Evolutionary conservation across 1,140 invertebrate species (phyloP).

Genomic region (Leptinotarsa defecta): DNA sequence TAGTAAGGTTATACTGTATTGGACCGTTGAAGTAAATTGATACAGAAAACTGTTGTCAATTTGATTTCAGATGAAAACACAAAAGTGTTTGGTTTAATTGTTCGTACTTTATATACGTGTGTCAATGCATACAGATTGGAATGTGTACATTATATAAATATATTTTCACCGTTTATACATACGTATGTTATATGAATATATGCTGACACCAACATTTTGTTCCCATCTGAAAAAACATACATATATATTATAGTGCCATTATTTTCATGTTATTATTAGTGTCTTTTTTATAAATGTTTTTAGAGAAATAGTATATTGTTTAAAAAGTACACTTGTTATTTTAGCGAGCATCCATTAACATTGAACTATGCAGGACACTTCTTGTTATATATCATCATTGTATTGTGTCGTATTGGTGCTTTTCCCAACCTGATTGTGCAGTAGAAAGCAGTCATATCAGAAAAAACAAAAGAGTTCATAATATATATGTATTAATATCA

Average conservation of each 20-base stretch:
- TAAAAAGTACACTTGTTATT: constrained; percentile 57
- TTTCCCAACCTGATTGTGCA: constrained; percentile 44
- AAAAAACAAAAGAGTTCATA: background rate
- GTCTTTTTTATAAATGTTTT: constrained; percentile 56
- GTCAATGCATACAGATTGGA: constrained; percentile 26
- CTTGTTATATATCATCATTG: constrained; percentile 28
- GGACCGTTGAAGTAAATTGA: too few species aligned
- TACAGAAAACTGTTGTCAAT: background rate
- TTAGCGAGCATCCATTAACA: constrained; percentile 54
- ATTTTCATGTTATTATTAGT: constrained; percentile 55
- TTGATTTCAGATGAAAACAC: background rate
- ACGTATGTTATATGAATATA: constrained; percentile 21
- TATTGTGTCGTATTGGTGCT: constrained; percentile 51
- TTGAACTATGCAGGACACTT: constrained; percentile 32
- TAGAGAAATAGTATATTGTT: constrained; percentile 54
- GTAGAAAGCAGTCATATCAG: constrained; percentile 16
- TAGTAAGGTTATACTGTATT: too few species aligned
- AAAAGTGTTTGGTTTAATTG: constrained; percentile 12
- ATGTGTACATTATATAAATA: constrained; percentile 30
- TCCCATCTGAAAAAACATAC: constrained; percentile 42
- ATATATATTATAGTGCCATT: constrained; percentile 52
- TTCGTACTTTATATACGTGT: constrained; percentile 27
- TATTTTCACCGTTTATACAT: constrained; percentile 28
- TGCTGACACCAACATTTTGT: constrained; percentile 36
- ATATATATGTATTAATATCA: too few species aligned